Base-by-base conservation (phyloP, 2,888 invertebrate species). In the Eilema griseolum region DNA sequence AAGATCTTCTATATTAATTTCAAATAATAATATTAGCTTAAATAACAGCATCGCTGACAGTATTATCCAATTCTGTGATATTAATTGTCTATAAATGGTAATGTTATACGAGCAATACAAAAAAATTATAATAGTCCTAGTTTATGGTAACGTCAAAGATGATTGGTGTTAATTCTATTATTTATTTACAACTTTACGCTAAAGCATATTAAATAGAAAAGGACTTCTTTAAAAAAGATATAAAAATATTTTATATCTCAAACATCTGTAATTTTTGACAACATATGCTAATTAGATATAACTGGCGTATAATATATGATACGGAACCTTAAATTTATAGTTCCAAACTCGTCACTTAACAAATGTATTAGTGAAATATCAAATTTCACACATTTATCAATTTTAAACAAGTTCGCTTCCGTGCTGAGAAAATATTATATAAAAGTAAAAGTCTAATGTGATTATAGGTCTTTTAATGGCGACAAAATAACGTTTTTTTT, bases 311-410 rank as follows among this genome's bases (percentile, higher is more conserved):
- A 77, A 80, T 71, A 81, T 81, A 81, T 76, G 72, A 77, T 67
- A 68, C 71, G 72, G 66, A 56, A 73, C 71, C 75, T 71, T 75
- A 37, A 73, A 80, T 80, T 76, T 78, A 82, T 77, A 74, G 68
- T 61, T 60, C 52, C 60, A 69, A 68, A 70, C 66, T 73, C 59
- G 69, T 69, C 81, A 72, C 65, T 63, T 75, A 76, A 76, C 79
- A 83, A 71, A 78, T 75, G 66, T 73, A 79, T 82, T 83, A 83
- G 83, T 85, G 79, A 85, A 83, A 79, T 67, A 74, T 69, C 66
- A 72, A 81, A 85, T 80, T 82, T 87, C 86, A 84, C 88, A 88
- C 89, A 84, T 88, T 82, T 82, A 79, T 87, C 79, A 81, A 76
- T 72, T 73, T 76, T 75, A 76, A 80, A 82, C 75, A 74, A 79